Base-by-base conservation (phyloP, 2,113 vertebrate genomes). In the Chionis minor region DNA sequence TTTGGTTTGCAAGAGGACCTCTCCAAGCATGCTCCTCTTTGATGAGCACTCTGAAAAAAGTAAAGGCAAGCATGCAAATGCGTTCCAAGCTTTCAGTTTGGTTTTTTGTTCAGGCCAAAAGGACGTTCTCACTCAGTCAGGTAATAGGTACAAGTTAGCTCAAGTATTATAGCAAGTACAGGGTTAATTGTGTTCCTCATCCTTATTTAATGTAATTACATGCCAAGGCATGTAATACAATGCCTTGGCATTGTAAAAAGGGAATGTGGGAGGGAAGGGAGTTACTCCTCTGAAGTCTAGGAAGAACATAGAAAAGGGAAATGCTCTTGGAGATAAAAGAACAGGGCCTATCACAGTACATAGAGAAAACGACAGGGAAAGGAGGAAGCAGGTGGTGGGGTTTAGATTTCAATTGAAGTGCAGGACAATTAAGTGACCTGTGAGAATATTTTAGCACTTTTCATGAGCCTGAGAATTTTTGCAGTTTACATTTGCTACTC, bases 321-420 rank as follows among this genome's bases (percentile, higher is more conserved):
- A 92, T 63, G 32, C 21, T 78, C 12, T 77, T 9, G 9, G 63
- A 94, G 67, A 93, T 84, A 67, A 97, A 92, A 96, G 75, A 88
- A 26, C 42, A 52, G n/a, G 11, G 9, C 38, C 82, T 86, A 62
- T 52, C 2, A 1, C 19, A 35, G 33, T 17, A 44, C 28, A 78
- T 2, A 19, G 67, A 70, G 88, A 88, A 93, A 87, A 88, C 0
- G 27, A 40, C 45, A 84, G 40, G 69, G 82, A 92, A 55, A 86
- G 18, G 33, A 92, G 65, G 65, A 96, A 94, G 65, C 69, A 92
- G 86, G 86, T 95, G 86, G 49, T 81, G 35, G 32, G 44, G 10
- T 94, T 95, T 81, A 75, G 83, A 49, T 93, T 95, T 97, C 86
- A 44, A 12, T 61, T 95, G 94, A 95, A 91, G 32, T 79, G 33